These are phyloP conservation scores for Alces alces DNA, from an alignment of 2,113 vertebrate species.

Conservation along the genomic window DNA sequence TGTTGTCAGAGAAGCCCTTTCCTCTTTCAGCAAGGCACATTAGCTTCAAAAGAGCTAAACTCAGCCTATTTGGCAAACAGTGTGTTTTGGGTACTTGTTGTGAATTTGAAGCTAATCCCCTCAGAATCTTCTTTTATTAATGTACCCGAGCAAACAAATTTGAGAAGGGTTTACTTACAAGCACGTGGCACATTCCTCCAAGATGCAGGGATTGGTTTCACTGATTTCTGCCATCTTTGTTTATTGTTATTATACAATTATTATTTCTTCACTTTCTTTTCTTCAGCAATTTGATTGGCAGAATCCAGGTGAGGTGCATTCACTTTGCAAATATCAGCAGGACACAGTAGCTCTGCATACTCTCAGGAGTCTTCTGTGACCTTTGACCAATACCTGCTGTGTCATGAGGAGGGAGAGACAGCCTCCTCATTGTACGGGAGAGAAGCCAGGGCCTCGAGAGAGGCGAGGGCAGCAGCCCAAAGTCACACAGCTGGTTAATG, in stretches of 20 bases:
- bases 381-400: not conserved
- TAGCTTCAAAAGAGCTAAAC: constrained; percentile 9
- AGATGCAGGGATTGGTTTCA: not conserved
- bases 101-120: constrained; percentile 31
- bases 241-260: not conserved
- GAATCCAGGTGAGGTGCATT: not conserved
- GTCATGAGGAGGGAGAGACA: not conserved
- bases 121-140: constrained; percentile 23
- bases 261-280: constrained; percentile 13
- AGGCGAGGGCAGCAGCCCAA: not conserved
- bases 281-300: not conserved
- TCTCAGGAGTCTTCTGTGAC: not conserved
- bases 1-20: not conserved
- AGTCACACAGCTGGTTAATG: not conserved
- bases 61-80: constrained; percentile 27
- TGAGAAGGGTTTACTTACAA: not conserved
- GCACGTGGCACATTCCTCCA: not conserved
- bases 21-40: not conserved
- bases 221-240: not conserved
- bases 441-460: not conserved
- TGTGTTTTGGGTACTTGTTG: constrained; percentile 18
- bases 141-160: not conserved
- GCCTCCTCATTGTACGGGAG: not conserved
- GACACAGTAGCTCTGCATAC: not conserved
- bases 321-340: not conserved